phyloP scores from a whole-genome alignment of 2,888 invertebrate species.

The Incurvaria masculella region DNA sequence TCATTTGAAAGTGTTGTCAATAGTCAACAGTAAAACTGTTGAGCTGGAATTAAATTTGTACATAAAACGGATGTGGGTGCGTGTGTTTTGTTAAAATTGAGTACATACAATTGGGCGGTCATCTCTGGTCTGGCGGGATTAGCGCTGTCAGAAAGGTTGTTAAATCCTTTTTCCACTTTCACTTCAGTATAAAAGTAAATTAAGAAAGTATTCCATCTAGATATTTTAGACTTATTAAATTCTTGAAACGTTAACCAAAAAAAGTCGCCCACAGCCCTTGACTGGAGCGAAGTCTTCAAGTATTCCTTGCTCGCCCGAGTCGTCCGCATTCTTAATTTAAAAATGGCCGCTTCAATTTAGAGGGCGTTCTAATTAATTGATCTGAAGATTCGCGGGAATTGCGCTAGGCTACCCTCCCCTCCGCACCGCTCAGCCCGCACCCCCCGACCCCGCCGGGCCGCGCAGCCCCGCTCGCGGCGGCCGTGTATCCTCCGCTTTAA shows the following conservation, averaged over 20 bases:
- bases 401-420: conserved; percentile 23
- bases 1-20: too few species aligned
- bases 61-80: too few species aligned
- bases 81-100: too few species aligned
- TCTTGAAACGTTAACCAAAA: not conserved
- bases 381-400: conserved; percentile 48
- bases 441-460: conserved; percentile 12
- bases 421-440: conserved; percentile 14
- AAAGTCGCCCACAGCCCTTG: not conserved
- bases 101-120: too few species aligned
- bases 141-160: too few species aligned
- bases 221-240: not conserved
- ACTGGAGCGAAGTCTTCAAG: conserved; percentile 13
- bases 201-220: too few species aligned
- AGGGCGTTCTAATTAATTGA: conserved; percentile 51
- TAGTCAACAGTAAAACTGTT: too few species aligned
- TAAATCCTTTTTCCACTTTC: too few species aligned
- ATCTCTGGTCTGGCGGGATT: too few species aligned
- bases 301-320: conserved; percentile 14
- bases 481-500: conserved; percentile 51
- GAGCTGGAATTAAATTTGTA: too few species aligned
- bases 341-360: conserved; percentile 40
- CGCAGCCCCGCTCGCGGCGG: conserved; percentile 16
- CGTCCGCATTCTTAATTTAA: conserved; percentile 23
- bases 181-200: too few species aligned